phyloP scores from a whole-genome alignment of 2,797 vertebrate genomes.

The Cryptoblepharus egeriae region DNA sequence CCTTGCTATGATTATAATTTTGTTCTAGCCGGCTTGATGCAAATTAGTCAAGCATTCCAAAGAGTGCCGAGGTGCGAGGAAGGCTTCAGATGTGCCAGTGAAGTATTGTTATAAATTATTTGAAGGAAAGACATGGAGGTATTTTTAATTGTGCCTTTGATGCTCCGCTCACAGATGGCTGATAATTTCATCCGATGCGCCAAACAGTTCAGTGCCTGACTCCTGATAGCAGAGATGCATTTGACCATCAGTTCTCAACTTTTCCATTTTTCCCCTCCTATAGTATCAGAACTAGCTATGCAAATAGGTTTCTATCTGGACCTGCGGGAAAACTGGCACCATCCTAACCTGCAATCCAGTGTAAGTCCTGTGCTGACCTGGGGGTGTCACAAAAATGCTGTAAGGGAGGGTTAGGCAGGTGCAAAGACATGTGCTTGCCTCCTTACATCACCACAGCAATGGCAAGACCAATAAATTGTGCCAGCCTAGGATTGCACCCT shows the following conservation, averaged over 20 bases:
- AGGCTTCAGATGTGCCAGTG: conserved; percentile 16
- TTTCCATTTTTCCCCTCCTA: conserved; percentile 45
- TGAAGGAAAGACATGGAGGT: conserved; percentile 42
- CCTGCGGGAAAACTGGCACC: conserved; percentile 29
- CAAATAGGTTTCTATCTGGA: not conserved
- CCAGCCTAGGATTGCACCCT: too few relatives aligned
- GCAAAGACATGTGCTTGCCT: too few relatives aligned
- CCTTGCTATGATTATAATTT: not conserved
- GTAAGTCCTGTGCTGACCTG: too few relatives aligned
- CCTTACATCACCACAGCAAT: too few relatives aligned
- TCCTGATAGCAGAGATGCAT: conserved; percentile 49
- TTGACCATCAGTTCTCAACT: conserved; percentile 36
- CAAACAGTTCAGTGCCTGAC: conserved; percentile 44
- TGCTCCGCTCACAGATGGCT: conserved; percentile 58
- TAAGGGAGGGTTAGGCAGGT: too few relatives aligned
- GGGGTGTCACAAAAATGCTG: too few relatives aligned
- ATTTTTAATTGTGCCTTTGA: conserved; percentile 61
- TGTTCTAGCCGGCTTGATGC: not conserved
- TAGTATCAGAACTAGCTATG: conserved; percentile 38
- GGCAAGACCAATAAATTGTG: too few relatives aligned
- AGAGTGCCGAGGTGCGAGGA: conserved; percentile 28
- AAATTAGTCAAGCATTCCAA: conserved; percentile 55
- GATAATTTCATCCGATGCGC: conserved; percentile 60
- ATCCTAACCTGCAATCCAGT: too few relatives aligned
- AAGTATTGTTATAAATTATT: conserved; percentile 51